Percentiles rank a stretch among this genome's conserved stretches.
phyloP scores from a whole-genome alignment of 2,113 vertebrate species.

The Ictalurus furcatus region DNA sequence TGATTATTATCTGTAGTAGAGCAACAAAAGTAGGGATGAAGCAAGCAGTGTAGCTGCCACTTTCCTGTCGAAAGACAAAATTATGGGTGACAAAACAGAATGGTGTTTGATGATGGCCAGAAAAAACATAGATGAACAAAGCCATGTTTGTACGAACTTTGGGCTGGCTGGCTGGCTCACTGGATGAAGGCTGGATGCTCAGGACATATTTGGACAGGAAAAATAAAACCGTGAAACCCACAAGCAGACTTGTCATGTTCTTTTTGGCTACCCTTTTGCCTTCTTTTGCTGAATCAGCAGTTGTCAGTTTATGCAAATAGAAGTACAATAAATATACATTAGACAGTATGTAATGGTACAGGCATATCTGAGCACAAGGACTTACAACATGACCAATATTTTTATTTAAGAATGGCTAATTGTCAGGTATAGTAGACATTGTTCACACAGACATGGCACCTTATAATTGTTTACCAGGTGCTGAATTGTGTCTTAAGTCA shows the following conservation, averaged over 20 bases:
- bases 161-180: conserved; percentile 23
- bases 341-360: background rate
- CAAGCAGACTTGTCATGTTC: conserved; percentile 50
- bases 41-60: conserved; percentile 51
- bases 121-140: conserved; percentile 60
- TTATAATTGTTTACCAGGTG: background rate
- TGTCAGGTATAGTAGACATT: background rate
- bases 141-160: conserved; percentile 58
- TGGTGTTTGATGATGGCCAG: conserved; percentile 54
- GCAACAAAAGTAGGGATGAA: conserved; percentile 22
- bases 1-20: conserved; percentile 62
- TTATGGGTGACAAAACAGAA: conserved; percentile 55
- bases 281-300: conserved; percentile 17
- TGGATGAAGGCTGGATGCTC: conserved; percentile 34
- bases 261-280: conserved; percentile 37
- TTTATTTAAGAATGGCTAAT: background rate
- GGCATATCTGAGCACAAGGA: background rate
- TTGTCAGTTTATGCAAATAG: background rate
- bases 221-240: conserved; percentile 56
- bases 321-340: conserved; percentile 9
- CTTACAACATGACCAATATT: background rate
- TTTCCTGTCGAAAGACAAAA: conserved; percentile 64
- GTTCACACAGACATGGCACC: background rate
- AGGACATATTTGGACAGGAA: conserved; percentile 53
- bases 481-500: background rate